phyloP scores from a whole-genome alignment of 2,113 vertebrate species.

The Alaudala cheleensis region DNA sequence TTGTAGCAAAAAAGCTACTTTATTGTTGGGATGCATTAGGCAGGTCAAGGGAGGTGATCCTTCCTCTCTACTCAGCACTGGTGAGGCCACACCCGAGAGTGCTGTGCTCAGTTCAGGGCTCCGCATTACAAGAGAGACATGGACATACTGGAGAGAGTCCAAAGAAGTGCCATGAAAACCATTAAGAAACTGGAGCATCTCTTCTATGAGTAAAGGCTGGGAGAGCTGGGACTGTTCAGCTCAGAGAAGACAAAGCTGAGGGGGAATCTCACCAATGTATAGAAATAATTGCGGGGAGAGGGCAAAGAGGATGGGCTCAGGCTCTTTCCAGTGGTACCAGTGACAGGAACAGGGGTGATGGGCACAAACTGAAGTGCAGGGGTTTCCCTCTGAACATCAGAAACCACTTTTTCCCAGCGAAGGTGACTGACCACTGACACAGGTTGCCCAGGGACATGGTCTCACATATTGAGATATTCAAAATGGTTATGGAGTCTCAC shows the following conservation, averaged over 20 bases:
- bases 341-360: not conserved
- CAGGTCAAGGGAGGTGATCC: not conserved
- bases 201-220: not conserved
- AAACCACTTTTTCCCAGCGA: not conserved
- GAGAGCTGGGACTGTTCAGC: not conserved
- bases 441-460: not conserved
- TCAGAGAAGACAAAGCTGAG: not conserved
- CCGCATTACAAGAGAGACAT: not conserved
- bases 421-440: not conserved
- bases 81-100: not conserved
- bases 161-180: not conserved
- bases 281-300: not conserved
- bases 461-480: too few species aligned
- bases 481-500: not conserved
- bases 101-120: not conserved
- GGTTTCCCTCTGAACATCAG: not conserved
- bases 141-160: not conserved
- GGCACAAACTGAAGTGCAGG: not conserved
- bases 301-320: not conserved
- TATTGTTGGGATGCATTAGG: not conserved
- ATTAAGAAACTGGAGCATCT: not conserved
- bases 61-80: not conserved
- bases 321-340: not conserved
- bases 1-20: not conserved
- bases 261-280: not conserved